phyloP scores from a whole-genome alignment of 2,888 invertebrate genomes.

The Callinectes sapidus region DNA sequence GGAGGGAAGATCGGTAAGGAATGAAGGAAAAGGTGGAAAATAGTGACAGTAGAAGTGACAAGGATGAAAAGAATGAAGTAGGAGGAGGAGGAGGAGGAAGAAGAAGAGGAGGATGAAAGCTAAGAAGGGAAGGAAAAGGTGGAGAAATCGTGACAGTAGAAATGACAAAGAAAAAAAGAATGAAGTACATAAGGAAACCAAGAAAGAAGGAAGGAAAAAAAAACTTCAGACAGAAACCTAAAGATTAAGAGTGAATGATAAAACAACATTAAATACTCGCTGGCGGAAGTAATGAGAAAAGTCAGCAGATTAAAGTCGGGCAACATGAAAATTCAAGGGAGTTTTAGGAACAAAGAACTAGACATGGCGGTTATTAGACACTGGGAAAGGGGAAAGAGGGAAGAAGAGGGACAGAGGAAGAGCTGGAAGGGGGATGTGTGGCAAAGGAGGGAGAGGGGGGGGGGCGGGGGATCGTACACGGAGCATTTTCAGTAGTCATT shows the following conservation, averaged over 20 bases:
- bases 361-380: not conserved
- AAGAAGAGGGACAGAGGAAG: too few relatives aligned
- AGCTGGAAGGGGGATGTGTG: not conserved
- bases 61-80: not conserved
- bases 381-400: too few relatives aligned
- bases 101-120: not conserved
- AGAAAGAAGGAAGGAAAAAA: too few relatives aligned
- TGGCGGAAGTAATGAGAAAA: not conserved
- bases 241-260: not conserved
- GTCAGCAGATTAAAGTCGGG: not conserved
- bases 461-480: not conserved
- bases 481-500: not conserved
- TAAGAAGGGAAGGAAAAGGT: not conserved
- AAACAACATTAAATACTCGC: not conserved
- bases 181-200: not conserved
- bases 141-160: not conserved
- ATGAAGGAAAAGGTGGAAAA: not conserved
- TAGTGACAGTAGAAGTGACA: not conserved
- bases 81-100: not conserved
- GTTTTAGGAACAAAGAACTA: not conserved
- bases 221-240: too few relatives aligned
- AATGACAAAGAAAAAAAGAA: too few relatives aligned
- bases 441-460: not conserved
- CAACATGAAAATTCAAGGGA: not conserved
- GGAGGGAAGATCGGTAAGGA: not conserved